Conservation (phyloP, 2,113 vertebrate genomes). For the Riparia riparia region DNA sequence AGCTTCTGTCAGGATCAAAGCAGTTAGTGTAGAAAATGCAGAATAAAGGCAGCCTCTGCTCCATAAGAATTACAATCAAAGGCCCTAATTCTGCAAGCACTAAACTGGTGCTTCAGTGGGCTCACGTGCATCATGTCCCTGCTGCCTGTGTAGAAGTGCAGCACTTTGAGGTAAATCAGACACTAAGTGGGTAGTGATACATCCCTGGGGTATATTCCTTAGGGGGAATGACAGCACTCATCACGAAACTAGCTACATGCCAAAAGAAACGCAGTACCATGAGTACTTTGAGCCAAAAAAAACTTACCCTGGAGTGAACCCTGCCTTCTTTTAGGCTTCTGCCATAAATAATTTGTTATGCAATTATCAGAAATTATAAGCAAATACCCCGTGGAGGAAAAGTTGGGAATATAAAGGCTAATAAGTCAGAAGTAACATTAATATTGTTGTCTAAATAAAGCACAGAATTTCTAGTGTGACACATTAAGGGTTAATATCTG, state of each 20-base stretch:
- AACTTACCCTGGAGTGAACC: neutral
- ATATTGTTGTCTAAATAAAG: neutral
- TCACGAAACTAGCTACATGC: neutral
- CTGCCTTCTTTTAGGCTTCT: neutral
- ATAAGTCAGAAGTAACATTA: neutral
- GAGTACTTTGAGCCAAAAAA: neutral
- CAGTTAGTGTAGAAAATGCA: neutral
- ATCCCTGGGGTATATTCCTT: neutral
- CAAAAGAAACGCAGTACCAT: neutral
- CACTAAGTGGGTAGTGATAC: neutral
- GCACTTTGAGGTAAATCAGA: neutral
- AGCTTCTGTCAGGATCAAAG: neutral
- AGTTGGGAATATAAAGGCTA: neutral
- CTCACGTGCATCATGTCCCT: neutral
- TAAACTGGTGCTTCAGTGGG: neutral
- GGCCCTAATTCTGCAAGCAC: neutral
- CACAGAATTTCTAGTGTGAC: neutral
- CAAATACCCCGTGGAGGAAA: neutral
- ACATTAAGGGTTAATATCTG: neutral
- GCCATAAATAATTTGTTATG: neutral
- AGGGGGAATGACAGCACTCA: neutral
- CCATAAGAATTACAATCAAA: neutral
- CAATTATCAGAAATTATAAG: neutral
- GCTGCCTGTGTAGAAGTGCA: neutral
- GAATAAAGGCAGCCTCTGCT: constrained; percentile 21